These are phyloP conservation scores for Morinoia aosen DNA, from an alignment of 2,888 invertebrate genomes.

Conservation along the genomic window DNA sequence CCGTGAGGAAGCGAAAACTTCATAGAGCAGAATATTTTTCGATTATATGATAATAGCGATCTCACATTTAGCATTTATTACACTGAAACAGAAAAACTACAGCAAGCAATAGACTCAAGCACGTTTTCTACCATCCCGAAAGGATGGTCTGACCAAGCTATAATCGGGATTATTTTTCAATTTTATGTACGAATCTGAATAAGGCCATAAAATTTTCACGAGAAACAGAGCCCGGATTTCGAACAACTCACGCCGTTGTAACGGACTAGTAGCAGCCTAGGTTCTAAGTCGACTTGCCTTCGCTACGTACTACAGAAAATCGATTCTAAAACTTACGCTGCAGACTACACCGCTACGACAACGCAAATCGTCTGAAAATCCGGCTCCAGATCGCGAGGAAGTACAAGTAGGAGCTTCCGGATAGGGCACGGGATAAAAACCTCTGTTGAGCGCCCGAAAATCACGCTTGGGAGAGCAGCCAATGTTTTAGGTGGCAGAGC, in stretches of 20 bases:
- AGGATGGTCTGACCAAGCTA: no score
- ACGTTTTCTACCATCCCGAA: background rate
- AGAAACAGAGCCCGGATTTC: background rate
- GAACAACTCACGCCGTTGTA: no score
- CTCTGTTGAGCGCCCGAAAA: background rate
- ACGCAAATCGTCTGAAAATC: no score
- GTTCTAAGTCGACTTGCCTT: no score
- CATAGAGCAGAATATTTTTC: background rate
- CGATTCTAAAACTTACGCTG: no score
- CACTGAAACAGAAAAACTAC: background rate
- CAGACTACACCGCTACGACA: no score
- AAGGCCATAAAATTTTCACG: background rate
- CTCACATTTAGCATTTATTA: background rate
- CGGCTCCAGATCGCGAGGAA: background rate
- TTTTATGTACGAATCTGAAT: background rate
- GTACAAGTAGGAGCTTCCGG: background rate
- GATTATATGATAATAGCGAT: background rate
- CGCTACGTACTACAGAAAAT: no score
- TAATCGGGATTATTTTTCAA: background rate
- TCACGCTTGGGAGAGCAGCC: slow-evolving; percentile 31
- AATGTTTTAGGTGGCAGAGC: slow-evolving; percentile 6
- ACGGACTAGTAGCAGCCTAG: no score
- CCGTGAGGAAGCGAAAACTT: background rate
- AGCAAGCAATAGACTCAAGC: background rate
- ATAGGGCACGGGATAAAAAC: slow-evolving; percentile 11